Conservation (phyloP, 37 sponge, comb jelly and placozoan genomes). For the Haliclona indistincta region DNA sequence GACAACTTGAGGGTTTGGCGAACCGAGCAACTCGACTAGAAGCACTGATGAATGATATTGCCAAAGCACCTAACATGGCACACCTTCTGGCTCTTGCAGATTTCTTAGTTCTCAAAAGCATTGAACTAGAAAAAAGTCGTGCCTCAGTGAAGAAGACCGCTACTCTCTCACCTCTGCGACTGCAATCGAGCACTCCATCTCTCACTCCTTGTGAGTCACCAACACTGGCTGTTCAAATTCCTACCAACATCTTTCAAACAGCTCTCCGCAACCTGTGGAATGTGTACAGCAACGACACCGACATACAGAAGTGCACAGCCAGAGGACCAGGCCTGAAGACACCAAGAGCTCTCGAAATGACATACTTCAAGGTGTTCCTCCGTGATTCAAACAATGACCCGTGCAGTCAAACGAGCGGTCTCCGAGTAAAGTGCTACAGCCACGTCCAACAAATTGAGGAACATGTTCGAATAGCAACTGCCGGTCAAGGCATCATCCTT, state of each 20-base stretch:
- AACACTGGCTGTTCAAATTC: background rate
- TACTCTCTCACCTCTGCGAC: background rate
- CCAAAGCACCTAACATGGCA: background rate
- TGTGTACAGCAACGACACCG: background rate
- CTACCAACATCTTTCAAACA: background rate
- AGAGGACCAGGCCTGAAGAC: background rate
- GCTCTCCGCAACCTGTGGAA: background rate
- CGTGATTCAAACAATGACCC: background rate
- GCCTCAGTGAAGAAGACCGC: background rate
- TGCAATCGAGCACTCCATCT: background rate
- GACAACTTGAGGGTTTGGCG: background rate
- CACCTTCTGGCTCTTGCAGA: background rate
- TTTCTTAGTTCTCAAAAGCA: background rate
- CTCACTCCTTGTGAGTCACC: constrained; percentile 6
- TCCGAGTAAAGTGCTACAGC: background rate
- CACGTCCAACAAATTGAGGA: background rate
- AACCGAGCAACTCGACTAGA: background rate
- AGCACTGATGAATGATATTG: background rate
- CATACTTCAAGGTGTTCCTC: background rate
- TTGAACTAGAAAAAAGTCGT: background rate
- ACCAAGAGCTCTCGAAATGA: background rate
- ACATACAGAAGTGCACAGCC: background rate
- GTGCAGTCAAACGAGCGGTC: background rate
- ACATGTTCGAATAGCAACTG: background rate
- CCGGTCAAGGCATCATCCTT: background rate